Evolutionary conservation across 2,797 vertebrate genomes (phyloP).

Genomic region (Lepilemur ruficaudatus): DNA sequence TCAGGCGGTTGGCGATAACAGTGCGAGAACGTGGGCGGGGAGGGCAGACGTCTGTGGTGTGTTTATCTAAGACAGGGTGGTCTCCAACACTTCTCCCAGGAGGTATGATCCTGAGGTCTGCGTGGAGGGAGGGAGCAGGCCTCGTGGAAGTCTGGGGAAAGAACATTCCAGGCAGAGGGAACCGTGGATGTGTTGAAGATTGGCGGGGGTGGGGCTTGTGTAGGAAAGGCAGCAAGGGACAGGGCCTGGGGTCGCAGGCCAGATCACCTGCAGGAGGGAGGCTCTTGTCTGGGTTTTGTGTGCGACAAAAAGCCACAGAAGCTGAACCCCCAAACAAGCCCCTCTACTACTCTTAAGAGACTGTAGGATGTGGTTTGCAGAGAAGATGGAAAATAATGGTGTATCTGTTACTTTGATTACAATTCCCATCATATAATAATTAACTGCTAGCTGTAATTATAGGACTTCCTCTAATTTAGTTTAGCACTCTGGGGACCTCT

Average conservation of each 20-base stretch:
- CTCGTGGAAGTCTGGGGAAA: neutral
- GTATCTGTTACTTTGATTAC: conserved; percentile 71
- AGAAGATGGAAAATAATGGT: conserved; percentile 53
- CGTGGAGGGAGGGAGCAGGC: neutral
- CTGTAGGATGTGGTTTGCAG: neutral
- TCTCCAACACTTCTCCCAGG: neutral
- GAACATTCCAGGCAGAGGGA: neutral
- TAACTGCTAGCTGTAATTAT: conserved; percentile 72
- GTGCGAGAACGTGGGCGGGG: neutral
- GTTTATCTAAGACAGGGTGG: accelerated
- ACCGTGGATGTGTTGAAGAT: accelerated
- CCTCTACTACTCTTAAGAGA: neutral
- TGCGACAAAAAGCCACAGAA: accelerated
- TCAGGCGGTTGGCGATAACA: neutral
- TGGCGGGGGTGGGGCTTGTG: no score
- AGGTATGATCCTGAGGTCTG: neutral
- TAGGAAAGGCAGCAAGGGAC: neutral
- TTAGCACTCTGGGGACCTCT: conserved; percentile 61
- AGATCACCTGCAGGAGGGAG: neutral
- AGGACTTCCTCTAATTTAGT: conserved; percentile 72
- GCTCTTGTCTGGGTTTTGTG: neutral
- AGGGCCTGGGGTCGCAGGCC: neutral
- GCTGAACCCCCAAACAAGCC: neutral
- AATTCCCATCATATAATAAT: conserved; percentile 69
- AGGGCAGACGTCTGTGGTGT: no score